A percentile compares a stretch with the other conserved stretches of the same genome.
Evolutionary conservation across 2,113 vertebrate genomes (phyloP).

Genomic region (Peromyscus californicus): DNA sequence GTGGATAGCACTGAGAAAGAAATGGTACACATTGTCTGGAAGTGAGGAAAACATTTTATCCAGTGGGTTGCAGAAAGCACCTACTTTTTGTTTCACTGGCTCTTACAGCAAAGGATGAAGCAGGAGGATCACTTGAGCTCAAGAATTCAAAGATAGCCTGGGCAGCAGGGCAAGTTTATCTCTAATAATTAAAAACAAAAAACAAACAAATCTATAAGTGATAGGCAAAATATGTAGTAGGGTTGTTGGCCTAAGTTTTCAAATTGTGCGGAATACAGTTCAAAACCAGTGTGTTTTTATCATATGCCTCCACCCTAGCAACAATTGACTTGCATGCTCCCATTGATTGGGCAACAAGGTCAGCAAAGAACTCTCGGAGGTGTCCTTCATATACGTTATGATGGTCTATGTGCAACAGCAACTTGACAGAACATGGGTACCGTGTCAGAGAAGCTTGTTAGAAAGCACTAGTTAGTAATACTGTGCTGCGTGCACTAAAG

Average conservation of each 20-base stretch:
- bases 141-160: neutral
- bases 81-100: neutral
- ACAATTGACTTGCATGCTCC: constrained; percentile 18
- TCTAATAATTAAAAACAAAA: neutral
- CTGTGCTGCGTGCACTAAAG: neutral
- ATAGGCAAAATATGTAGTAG: neutral
- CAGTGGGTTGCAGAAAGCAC: accelerated
- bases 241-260: constrained; percentile 7
- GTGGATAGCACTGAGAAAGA: neutral
- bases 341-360: constrained; percentile 63
- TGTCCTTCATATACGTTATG: neutral
- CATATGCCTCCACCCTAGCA: constrained; percentile 22
- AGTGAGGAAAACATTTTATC: neutral
- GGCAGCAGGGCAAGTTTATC: neutral
- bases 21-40: neutral
- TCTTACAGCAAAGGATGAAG: neutral
- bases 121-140: neutral
- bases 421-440: neutral
- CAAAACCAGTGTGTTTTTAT: constrained; percentile 35
- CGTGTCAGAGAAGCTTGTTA: neutral
- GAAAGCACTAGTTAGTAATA: neutral
- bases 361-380: constrained; percentile 46
- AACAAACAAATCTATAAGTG: neutral
- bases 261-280: constrained; percentile 62
- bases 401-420: neutral